These are phyloP conservation scores for Euthynnus affinis DNA, from an alignment of 2,797 vertebrate species.

Conservation along the genomic window DNA sequence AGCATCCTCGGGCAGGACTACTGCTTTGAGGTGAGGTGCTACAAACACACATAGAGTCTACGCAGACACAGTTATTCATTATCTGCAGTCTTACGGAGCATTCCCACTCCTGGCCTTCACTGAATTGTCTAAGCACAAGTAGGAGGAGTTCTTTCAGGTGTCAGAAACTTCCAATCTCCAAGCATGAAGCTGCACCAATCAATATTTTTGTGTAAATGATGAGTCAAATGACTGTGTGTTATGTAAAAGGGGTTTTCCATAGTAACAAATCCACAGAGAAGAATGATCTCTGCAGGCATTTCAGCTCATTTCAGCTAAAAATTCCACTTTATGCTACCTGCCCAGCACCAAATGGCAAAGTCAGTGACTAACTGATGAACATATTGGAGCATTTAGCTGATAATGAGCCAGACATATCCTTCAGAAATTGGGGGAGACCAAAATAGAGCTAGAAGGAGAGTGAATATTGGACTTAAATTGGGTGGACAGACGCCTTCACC, in stretches of 20 bases:
- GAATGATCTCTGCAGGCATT: neutral
- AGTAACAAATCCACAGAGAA: neutral
- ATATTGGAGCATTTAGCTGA: conserved; percentile 5
- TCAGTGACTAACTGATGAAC: neutral
- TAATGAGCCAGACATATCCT: conserved; percentile 29
- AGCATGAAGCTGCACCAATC: neutral
- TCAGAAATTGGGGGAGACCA: conserved; percentile 6
- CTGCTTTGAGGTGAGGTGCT: conserved; percentile 86
- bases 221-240: neutral
- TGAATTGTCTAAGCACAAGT: neutral
- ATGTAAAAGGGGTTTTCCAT: neutral
- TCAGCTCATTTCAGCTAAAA: too few relatives aligned
- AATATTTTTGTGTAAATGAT: neutral
- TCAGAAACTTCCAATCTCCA: neutral
- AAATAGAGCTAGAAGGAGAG: neutral
- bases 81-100: neutral
- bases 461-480: conserved; percentile 1
- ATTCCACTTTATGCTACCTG: neutral
- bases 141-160: neutral
- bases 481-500: neutral
- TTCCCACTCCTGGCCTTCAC: neutral
- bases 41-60: conserved; percentile 7
- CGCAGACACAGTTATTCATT: neutral
- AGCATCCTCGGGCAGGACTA: conserved; percentile 99
- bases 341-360: neutral